Percentiles rank a stretch among this genome's conserved stretches.
These are phyloP conservation scores for Ridgeia piscesae DNA, from an alignment of 1,140 invertebrate species.

Conservation along the genomic window DNA sequence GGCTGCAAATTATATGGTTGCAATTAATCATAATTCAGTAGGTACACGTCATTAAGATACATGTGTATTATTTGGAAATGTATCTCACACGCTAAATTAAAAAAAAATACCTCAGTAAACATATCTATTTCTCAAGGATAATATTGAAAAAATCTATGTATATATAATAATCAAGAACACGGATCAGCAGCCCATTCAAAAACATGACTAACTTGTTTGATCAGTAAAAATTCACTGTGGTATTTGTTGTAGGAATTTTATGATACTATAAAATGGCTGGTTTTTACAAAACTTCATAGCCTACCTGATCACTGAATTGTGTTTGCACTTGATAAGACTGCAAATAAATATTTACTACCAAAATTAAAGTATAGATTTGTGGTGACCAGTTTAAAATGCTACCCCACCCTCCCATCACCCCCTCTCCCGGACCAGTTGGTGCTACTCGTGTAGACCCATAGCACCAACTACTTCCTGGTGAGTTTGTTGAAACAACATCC, in stretches of 20 bases:
- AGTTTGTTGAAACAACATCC: neutral
- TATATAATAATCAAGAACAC: too few species aligned
- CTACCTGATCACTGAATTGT: neutral
- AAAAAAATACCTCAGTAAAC: too few species aligned
- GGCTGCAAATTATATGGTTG: neutral
- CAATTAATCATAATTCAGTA: neutral
- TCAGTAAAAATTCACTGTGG: neutral
- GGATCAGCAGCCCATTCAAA: too few species aligned
- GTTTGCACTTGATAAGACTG: neutral
- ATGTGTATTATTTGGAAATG: too few species aligned
- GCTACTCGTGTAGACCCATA: neutral
- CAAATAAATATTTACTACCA: neutral
- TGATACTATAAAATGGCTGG: neutral
- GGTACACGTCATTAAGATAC: too few species aligned
- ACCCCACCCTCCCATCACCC: neutral
- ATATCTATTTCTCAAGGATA: too few species aligned
- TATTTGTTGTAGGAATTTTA: neutral
- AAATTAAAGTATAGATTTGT: neutral
- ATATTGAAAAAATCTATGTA: too few species aligned
- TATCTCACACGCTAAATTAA: too few species aligned
- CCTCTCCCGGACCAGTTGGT: neutral
- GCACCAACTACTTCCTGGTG: neutral
- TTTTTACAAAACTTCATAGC: too few species aligned
- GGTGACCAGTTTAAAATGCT: neutral
- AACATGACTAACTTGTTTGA: neutral